Evolutionary conservation across 2,113 vertebrate species (phyloP), one percentile per base, ranked within the genome.

Genomic region (Oreotrochilus melanogaster): DNA sequence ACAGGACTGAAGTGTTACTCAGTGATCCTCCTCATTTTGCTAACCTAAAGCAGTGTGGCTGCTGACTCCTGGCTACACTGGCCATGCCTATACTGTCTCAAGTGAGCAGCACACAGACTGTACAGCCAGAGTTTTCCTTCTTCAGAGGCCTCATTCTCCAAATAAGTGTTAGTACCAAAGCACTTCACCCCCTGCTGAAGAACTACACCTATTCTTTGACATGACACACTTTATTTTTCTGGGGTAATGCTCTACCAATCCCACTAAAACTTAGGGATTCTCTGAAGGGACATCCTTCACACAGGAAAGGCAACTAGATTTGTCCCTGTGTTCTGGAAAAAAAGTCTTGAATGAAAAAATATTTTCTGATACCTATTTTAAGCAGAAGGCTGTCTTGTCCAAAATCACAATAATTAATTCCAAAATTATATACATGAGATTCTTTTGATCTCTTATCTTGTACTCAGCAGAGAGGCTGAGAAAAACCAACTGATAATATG

Each of bases 41-140:
- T 19, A 4, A 22, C 21, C 51, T 39, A n/a, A 78, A 78, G n/a
- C 53, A 47, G 15, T 9, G 7, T 21, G 17, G n/a, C 19, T 54
- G 60, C 47, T 7, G 31, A 45, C 37, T 53, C 2, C 0, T 22
- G n/a, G 16, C 3, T 24, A 58, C 1, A 9, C 3, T n/a, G 37
- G 61, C 35, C 51, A 51, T 2, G 1, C 14, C 35, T 17, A 33
- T 11, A 11, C 37, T 33, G 22, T 33, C 39, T 18, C 11, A 27
- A 43, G 31, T 4, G 14, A 58, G 64, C 30, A 15, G 33, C 19
- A 7, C 14, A 10, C 27, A 37, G 13, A 31, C 18, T 33, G 43
- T 14, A 51, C 1, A 45, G 43, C 24, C 2, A 1, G 16, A 71
- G 5, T 24, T 13, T 6, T 24, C 31, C 37, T 58, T n/a, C 42